Conservation (phyloP, 2,888 invertebrate genomes). For the Quadroppia sp. region DNA sequence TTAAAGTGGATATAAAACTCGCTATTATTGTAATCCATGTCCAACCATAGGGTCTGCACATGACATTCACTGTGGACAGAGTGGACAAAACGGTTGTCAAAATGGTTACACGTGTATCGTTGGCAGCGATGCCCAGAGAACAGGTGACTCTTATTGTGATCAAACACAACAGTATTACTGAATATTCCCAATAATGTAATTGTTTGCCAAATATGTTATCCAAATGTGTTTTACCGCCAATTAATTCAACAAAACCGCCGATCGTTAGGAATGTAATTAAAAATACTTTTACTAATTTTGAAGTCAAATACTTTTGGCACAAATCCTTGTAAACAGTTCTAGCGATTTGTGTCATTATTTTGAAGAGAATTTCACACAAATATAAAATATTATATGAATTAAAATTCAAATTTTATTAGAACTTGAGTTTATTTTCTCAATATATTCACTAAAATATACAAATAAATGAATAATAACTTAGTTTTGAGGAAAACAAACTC, state of each 20-base stretch:
- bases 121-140: background rate
- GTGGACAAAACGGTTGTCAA: constrained; percentile 6
- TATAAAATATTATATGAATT: no score
- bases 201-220: constrained; percentile 1
- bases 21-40: constrained; percentile 2
- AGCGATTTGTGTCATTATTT: constrained; percentile 10
- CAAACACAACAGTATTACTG: background rate
- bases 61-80: constrained; percentile 5
- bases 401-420: no score
- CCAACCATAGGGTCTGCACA: constrained; percentile 6
- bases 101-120: background rate
- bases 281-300: background rate
- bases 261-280: constrained; percentile 1
- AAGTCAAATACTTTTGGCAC: background rate
- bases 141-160: constrained; percentile 4
- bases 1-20: background rate
- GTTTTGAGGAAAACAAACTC: background rate
- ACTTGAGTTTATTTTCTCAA: background rate
- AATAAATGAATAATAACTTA: no score
- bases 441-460: background rate
- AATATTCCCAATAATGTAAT: constrained; percentile 7
- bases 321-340: constrained; percentile 10
- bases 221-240: background rate
- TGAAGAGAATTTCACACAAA: no score
- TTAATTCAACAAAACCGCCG: background rate